phyloP scores from a whole-genome alignment of 2,113 vertebrate genomes.

The Eupsittula cactorum region DNA sequence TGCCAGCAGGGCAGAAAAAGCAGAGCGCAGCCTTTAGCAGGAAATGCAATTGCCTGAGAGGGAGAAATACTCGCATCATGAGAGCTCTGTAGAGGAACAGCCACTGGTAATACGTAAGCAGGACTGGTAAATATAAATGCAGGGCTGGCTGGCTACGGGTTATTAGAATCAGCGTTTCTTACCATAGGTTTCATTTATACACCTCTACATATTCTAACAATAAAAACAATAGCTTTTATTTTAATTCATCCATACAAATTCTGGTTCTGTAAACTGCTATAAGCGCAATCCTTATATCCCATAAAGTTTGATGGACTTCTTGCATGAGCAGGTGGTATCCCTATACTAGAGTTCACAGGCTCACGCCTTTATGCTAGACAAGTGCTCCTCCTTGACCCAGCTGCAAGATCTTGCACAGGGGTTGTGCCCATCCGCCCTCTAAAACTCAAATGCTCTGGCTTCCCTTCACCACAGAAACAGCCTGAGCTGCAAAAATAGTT shows the following conservation, averaged over 20 bases:
- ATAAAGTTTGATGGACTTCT: background rate
- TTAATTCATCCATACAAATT: background rate
- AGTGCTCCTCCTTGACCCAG: background rate
- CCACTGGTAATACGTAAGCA: background rate
- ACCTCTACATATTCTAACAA: background rate
- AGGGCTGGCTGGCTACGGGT: background rate
- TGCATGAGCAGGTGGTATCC: background rate
- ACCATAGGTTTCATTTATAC: background rate
- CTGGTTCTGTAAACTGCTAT: background rate
- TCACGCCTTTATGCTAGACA: background rate
- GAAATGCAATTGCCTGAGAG: constrained; percentile 46
- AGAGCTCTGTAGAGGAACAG: constrained; percentile 38
- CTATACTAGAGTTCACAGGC: accelerated
- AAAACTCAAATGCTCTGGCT: background rate
- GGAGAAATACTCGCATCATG: constrained; percentile 33
- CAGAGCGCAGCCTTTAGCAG: constrained; percentile 19
- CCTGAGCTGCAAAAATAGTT: constrained; percentile 4
- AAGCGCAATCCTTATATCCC: background rate
- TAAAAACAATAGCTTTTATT: background rate
- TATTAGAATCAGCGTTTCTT: background rate
- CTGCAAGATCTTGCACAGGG: background rate
- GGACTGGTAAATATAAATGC: background rate
- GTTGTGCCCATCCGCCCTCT: background rate
- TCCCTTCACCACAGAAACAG: background rate
- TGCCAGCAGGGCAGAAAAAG: constrained; percentile 63